These are phyloP conservation scores for Enteromius argenteus DNA, from an alignment of 2,797 vertebrate genomes.

Conservation along the genomic window DNA sequence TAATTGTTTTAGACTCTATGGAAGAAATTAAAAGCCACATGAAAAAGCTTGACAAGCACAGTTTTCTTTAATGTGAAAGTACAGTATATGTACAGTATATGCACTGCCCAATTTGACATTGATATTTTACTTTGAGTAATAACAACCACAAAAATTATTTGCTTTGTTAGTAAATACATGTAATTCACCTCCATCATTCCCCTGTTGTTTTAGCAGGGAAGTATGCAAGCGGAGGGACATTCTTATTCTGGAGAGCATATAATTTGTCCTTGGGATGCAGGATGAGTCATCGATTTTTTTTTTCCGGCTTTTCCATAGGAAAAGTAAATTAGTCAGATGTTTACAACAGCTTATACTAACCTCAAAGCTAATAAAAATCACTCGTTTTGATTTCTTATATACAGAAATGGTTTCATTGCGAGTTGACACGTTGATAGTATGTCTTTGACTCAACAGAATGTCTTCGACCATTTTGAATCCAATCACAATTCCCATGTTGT, in stretches of 20 bases:
- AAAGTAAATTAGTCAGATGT: background rate
- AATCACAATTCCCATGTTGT: constrained; percentile 70
- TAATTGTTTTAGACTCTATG: background rate
- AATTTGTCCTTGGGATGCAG: background rate
- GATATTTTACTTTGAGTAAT: background rate
- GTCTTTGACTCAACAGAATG: constrained; percentile 61
- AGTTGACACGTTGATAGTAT: background rate
- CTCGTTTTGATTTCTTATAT: background rate
- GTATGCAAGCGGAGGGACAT: background rate
- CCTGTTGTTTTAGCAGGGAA: background rate
- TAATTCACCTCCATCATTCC: background rate
- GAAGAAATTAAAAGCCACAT: background rate
- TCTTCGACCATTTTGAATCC: constrained; percentile 71
- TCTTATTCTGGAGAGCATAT: background rate
- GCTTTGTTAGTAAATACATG: background rate
- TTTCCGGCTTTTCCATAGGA: background rate
- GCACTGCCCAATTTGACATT: background rate
- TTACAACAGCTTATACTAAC: background rate
- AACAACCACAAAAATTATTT: background rate
- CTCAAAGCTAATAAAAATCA: background rate
- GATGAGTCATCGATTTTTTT: background rate
- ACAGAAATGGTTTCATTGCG: background rate
- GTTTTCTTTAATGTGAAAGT: constrained; percentile 7
- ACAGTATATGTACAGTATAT: background rate
- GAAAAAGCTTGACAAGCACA: background rate